These are phyloP conservation scores for Drosophila athabasca DNA, from an alignment of 1,140 invertebrate species.

Conservation along the genomic window DNA sequence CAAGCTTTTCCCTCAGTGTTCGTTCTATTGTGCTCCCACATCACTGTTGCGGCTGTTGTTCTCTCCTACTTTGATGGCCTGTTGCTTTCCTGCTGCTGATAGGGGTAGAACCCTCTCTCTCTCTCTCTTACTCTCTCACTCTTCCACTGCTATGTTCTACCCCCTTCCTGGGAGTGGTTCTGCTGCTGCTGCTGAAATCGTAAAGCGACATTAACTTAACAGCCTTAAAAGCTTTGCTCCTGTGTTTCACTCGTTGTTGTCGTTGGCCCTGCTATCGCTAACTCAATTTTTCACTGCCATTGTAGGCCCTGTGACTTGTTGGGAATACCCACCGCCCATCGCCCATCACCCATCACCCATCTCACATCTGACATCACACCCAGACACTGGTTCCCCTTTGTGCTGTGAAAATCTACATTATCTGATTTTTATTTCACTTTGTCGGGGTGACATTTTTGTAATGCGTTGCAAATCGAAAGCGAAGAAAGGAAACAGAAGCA, in stretches of 20 bases:
- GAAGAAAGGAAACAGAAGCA: slow-evolving; percentile 1
- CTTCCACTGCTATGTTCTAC: not conserved
- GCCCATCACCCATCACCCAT: slow-evolving; percentile 8
- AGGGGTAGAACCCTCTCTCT: too few relatives aligned
- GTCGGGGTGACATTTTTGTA: slow-evolving; percentile 63
- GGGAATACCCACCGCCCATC: slow-evolving; percentile 12
- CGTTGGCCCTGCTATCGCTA: slow-evolving; percentile 55
- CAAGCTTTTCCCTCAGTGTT: too few relatives aligned
- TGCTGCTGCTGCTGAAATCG: slow-evolving; percentile 15
- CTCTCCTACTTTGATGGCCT: too few relatives aligned
- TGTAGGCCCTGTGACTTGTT: slow-evolving; percentile 38
- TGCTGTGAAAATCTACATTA: slow-evolving; percentile 64
- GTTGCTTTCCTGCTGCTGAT: too few relatives aligned
- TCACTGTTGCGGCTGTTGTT: too few relatives aligned
- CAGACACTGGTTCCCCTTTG: slow-evolving; percentile 1
- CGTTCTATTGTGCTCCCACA: too few relatives aligned
- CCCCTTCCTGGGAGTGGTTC: not conserved
- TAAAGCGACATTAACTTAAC: slow-evolving; percentile 64
- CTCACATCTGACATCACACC: not conserved
- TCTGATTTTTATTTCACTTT: slow-evolving; percentile 69
- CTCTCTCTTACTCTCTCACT: too few relatives aligned
- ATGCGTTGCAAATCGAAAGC: slow-evolving; percentile 76
- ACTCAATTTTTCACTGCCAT: slow-evolving; percentile 76
- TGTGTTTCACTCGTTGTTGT: slow-evolving; percentile 8
- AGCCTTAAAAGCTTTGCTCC: slow-evolving; percentile 73